Percentiles rank a stretch among this genome's conserved stretches.
Conservation (phyloP, 2,113 vertebrate genomes). For the Fulmarus glacialis region DNA sequence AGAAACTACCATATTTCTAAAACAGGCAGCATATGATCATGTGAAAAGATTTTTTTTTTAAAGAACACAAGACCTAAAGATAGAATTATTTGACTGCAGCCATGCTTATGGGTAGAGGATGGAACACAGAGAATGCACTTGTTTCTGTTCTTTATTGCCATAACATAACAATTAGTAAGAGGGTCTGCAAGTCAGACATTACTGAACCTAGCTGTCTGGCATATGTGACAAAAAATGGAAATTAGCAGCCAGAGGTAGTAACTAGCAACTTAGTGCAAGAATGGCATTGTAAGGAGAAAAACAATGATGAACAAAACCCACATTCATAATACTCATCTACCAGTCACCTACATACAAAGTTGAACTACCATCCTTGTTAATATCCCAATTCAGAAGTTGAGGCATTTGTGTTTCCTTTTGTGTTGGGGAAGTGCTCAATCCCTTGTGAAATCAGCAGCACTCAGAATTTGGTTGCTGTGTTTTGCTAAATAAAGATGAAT, state of each 20-base stretch:
- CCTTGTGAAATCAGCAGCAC: not conserved
- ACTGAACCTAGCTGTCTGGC: not conserved
- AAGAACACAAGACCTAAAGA: not conserved
- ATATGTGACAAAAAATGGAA: not conserved
- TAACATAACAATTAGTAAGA: not conserved
- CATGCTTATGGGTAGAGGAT: not conserved
- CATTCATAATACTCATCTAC: not conserved
- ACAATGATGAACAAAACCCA: rapidly evolving
- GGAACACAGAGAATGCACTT: not conserved
- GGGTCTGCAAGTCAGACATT: not conserved
- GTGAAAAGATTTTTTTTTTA: not conserved
- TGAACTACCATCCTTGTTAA: not conserved
- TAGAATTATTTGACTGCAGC: not conserved
- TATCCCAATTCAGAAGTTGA: not conserved
- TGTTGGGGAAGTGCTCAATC: rapidly evolving
- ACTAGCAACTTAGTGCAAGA: not conserved
- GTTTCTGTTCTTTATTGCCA: not conserved
- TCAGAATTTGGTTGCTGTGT: not conserved
- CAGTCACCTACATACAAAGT: not conserved
- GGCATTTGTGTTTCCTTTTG: not conserved
- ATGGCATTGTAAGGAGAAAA: not conserved
- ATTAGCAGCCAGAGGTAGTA: not conserved
- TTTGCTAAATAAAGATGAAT: not conserved
- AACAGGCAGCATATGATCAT: not conserved
- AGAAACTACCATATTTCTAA: not conserved